Conservation (phyloP, 2,113 vertebrate species). For the Neogobius melanostomus region DNA sequence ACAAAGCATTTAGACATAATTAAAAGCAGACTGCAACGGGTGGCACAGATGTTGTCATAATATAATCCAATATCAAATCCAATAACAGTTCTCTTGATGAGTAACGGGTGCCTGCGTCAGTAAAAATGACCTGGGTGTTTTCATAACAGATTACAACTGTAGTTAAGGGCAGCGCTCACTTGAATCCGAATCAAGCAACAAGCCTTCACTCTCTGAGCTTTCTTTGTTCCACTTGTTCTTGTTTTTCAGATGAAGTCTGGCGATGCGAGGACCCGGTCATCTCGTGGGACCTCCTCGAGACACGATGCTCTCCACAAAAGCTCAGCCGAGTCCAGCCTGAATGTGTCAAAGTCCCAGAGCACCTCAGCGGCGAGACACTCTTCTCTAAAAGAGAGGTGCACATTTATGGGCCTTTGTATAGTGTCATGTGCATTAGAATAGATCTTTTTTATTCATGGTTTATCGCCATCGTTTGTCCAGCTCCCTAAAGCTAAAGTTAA, state of each 20-base stretch:
- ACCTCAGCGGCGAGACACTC: conserved; percentile 74
- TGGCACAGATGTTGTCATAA: conserved; percentile 12
- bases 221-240: conserved; percentile 10
- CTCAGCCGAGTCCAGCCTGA: conserved; percentile 61
- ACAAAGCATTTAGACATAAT: conserved; percentile 9
- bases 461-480: conserved; percentile 49
- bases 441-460: background rate
- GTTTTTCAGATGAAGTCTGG: conserved; percentile 65
- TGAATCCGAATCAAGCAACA: too few species aligned
- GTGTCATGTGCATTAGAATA: background rate
- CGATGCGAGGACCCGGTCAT: conserved; percentile 54
- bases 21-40: background rate
- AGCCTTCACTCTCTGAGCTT: background rate
- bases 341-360: conserved; percentile 55
- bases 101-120: background rate
- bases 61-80: conserved; percentile 9
- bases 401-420: background rate
- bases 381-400: conserved; percentile 89
- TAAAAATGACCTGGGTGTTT: background rate
- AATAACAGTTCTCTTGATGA: background rate
- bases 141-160: background rate
- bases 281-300: conserved; percentile 55
- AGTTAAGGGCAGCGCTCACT: background rate
- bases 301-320: conserved; percentile 47
- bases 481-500: conserved; percentile 57